A percentile compares a stretch with the other conserved stretches of the same genome.
phyloP scores from a whole-genome alignment of 1,140 invertebrate species.

The Physella acuta region DNA sequence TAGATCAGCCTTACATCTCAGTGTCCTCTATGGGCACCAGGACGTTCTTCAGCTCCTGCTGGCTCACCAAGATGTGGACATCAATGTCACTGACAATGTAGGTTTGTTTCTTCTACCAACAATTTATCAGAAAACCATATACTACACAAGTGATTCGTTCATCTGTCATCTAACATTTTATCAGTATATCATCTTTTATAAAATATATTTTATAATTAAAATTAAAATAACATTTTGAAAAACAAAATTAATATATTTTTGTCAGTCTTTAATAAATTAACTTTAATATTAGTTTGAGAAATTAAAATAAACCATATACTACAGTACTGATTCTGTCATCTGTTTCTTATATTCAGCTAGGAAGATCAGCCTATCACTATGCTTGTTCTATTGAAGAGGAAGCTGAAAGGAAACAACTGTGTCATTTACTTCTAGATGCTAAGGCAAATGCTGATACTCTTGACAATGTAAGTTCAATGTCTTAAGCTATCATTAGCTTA shows the following conservation, averaged over 20 bases:
- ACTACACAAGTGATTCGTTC: not conserved
- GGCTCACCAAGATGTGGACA: constrained; percentile 25
- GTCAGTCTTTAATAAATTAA: not conserved
- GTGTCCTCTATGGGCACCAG: constrained; percentile 32
- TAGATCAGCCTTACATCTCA: constrained; percentile 36
- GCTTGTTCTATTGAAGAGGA: constrained; percentile 32
- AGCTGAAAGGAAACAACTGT: constrained; percentile 29
- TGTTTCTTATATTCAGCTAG: not conserved
- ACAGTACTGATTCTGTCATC: not conserved
- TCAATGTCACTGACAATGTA: constrained; percentile 40
- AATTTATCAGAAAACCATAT: not conserved
- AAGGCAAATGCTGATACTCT: constrained; percentile 23
- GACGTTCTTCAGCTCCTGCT: constrained; percentile 38
- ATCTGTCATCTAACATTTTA: not conserved
- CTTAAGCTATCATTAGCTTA: not conserved
- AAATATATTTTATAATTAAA: not conserved
- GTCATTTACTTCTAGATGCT: constrained; percentile 27
- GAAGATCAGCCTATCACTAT: constrained; percentile 40
- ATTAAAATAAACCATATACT: not conserved
- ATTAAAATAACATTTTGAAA: not conserved
- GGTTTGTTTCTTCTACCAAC: constrained; percentile 9
- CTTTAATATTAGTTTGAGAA: not conserved
- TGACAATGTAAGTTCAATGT: constrained; percentile 25
- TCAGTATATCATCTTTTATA: not conserved
- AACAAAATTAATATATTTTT: not conserved